Conservation (phyloP, 2,888 invertebrate genomes). For the Girardia tigrina region DNA sequence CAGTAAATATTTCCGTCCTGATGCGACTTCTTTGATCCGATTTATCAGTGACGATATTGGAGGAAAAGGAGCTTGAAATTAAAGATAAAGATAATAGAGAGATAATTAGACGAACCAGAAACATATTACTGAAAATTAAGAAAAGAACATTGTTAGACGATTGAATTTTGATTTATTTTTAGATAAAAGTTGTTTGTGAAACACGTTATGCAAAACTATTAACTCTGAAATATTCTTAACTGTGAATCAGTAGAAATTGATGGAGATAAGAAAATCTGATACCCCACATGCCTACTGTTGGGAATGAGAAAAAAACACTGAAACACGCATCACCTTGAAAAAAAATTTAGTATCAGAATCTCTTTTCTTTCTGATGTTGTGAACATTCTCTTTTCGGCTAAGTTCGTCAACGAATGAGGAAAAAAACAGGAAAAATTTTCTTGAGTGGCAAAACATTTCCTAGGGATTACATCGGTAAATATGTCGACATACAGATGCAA, state of each 20-base stretch:
- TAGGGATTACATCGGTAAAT: slow-evolving; percentile 12
- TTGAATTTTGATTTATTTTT: slow-evolving; percentile 15
- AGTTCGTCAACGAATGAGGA: slow-evolving; percentile 3
- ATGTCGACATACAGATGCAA: not conserved
- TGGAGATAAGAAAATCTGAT: slow-evolving; percentile 20
- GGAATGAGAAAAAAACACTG: slow-evolving; percentile 7
- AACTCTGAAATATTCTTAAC: slow-evolving; percentile 17
- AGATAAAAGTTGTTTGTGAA: not conserved
- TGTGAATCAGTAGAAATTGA: not conserved
- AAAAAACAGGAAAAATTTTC: slow-evolving; percentile 10
- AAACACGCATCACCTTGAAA: slow-evolving; percentile 1
- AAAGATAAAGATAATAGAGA: not conserved
- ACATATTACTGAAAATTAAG: not conserved
- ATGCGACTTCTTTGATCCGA: not conserved
- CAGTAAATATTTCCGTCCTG: not conserved
- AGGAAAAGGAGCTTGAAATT: not conserved
- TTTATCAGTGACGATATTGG: not conserved
- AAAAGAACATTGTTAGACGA: not conserved
- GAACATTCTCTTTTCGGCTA: slow-evolving; percentile 17
- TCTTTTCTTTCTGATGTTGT: not conserved
- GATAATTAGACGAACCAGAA: not conserved
- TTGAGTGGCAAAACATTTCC: slow-evolving; percentile 12
- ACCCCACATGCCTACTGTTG: slow-evolving; percentile 1
- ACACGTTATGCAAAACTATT: not conserved
- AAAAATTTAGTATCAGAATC: not conserved